phyloP scores from a whole-genome alignment of 2,113 vertebrate species.

The Thunnus thynnus region DNA sequence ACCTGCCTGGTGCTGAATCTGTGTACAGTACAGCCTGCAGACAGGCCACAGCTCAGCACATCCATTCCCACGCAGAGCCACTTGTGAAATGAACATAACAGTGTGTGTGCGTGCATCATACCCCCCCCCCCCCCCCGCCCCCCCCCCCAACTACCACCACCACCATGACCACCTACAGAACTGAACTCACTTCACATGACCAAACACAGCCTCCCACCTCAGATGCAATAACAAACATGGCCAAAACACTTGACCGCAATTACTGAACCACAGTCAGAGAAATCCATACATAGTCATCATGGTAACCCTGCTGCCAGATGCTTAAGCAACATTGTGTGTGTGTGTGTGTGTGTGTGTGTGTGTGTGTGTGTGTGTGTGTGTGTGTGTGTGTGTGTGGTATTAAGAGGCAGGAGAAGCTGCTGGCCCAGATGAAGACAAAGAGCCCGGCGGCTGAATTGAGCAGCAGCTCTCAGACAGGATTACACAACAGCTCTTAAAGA shows the following conservation, averaged over 20 bases:
- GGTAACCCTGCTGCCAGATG: constrained; percentile 13
- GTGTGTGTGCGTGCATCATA: constrained; percentile 1
- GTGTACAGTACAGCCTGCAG: constrained; percentile 61
- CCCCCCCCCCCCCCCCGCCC: not conserved
- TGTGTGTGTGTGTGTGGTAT: constrained; percentile 37
- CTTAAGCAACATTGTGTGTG: constrained; percentile 28
- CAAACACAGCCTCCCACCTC: constrained; percentile 72
- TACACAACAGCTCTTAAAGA: constrained; percentile 79
- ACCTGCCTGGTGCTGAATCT: constrained; percentile 40
- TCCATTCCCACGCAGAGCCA: constrained; percentile 69
- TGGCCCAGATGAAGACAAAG: constrained; percentile 66
- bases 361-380: not conserved
- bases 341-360: constrained; percentile 11
- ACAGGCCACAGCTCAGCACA: constrained; percentile 62
- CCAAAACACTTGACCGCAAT: constrained; percentile 73
- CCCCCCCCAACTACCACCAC: constrained; percentile 13
- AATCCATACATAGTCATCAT: constrained; percentile 58
- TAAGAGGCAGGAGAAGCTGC: constrained; percentile 58
- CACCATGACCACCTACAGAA: constrained; percentile 62
- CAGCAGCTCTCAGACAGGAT: constrained; percentile 76
- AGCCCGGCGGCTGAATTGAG: constrained; percentile 68
- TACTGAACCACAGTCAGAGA: constrained; percentile 48
- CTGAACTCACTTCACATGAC: constrained; percentile 62
- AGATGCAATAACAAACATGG: constrained; percentile 68
- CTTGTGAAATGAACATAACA: constrained; percentile 63